These are phyloP conservation scores for Oreotrochilus melanogaster DNA, from an alignment of 2,113 vertebrate genomes.

Conservation along the genomic window DNA sequence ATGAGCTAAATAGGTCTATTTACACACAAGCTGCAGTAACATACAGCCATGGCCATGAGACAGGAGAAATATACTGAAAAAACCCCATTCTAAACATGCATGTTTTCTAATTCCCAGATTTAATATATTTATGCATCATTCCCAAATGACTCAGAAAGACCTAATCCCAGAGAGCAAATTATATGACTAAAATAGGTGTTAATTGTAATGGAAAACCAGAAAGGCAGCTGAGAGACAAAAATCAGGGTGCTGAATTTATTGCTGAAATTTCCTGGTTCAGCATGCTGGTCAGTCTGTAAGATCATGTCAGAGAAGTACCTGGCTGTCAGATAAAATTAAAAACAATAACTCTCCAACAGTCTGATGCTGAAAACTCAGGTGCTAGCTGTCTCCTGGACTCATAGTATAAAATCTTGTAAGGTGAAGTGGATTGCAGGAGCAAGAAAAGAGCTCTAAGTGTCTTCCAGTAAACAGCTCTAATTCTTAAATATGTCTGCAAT, in stretches of 20 bases:
- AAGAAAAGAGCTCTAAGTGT: neutral
- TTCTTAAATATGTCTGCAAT: neutral
- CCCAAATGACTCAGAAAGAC: neutral
- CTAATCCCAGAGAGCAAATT: neutral
- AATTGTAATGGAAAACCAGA: neutral
- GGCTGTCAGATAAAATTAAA: neutral
- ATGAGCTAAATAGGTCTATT: neutral
- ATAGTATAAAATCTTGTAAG: neutral
- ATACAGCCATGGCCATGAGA: neutral
- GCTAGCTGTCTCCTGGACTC: neutral
- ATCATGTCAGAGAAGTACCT: neutral
- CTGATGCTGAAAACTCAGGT: neutral
- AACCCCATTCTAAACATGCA: neutral
- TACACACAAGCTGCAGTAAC: neutral
- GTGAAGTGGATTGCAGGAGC: neutral
- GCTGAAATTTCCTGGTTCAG: neutral
- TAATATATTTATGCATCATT: neutral
- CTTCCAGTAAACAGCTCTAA: neutral
- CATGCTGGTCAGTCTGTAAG: neutral
- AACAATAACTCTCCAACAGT: neutral
- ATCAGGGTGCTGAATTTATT: neutral
- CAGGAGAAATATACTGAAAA: neutral
- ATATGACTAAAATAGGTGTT: neutral
- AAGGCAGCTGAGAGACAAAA: neutral
- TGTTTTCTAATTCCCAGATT: neutral